phyloP scores from a whole-genome alignment of 2,797 vertebrate genomes.

The Amniataba percoides region DNA sequence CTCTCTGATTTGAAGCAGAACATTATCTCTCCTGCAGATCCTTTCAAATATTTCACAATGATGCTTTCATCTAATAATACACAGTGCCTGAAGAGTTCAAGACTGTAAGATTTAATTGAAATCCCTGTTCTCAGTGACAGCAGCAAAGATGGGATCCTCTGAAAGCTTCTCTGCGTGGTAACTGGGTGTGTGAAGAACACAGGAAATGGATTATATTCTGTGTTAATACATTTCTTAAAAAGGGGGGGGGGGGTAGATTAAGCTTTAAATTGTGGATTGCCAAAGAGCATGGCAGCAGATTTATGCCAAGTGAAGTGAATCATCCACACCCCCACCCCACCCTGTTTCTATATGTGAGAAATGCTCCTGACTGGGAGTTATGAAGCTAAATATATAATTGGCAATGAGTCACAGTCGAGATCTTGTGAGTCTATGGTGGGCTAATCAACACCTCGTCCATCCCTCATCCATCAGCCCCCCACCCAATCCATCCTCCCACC shows the following conservation, averaged over 20 bases:
- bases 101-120: constrained; percentile 24
- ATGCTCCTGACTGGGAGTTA: constrained; percentile 30
- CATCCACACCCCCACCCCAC: neutral
- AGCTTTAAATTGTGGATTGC: constrained; percentile 10
- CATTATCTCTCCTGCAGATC: constrained; percentile 25
- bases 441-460: constrained; percentile 69
- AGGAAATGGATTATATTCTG: constrained; percentile 14
- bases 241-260: constrained; percentile 26
- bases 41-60: constrained; percentile 4
- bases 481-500: constrained; percentile 7
- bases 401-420: constrained; percentile 22
- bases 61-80: constrained; percentile 33
- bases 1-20: constrained; percentile 19
- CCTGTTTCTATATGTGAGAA: constrained; percentile 38
- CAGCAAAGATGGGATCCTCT: constrained; percentile 11
- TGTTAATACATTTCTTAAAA: constrained; percentile 36
- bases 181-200: neutral
- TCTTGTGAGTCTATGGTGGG: constrained; percentile 32
- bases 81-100: neutral
- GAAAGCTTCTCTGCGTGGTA: neutral
- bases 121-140: constrained; percentile 21
- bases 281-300: constrained; percentile 8
- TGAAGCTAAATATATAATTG: constrained; percentile 58
- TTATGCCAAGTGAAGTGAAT: constrained; percentile 20
- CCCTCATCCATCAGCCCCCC: constrained; percentile 5